Conservation (phyloP, 2,888 invertebrate genomes). For the Synanthedon vespiformis region DNA sequence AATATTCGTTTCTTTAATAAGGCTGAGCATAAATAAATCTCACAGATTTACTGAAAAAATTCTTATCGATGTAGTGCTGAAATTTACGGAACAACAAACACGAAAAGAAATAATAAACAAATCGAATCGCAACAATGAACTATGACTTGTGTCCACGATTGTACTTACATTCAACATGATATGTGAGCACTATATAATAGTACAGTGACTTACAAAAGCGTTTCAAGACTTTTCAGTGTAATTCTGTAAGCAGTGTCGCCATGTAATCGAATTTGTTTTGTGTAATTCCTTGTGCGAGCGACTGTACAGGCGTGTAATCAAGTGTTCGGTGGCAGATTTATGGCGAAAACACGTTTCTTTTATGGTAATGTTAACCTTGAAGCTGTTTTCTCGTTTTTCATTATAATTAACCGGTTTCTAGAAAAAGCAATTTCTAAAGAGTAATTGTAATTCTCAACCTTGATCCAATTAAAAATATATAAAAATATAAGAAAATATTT, state of each 20-base stretch:
- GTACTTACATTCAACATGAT: neutral
- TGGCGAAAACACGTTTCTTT: constrained; percentile 21
- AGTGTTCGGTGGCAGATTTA: constrained; percentile 26
- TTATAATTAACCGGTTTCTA: constrained; percentile 11
- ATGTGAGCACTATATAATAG: no score
- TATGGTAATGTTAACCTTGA: constrained; percentile 17
- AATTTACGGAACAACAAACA: neutral
- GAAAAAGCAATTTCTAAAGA: no score
- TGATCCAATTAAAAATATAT: no score
- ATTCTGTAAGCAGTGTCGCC: no score
- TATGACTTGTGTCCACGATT: neutral
- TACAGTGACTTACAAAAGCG: no score
- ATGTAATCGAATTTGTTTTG: neutral
- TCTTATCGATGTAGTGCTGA: neutral
- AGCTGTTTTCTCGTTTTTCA: constrained; percentile 10
- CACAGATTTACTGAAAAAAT: no score
- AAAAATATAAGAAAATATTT: no score
- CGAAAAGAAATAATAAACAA: neutral
- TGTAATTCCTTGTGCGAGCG: neutral
- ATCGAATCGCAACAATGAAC: neutral
- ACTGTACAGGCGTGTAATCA: constrained; percentile 19
- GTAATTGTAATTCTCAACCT: no score
- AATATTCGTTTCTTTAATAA: no score
- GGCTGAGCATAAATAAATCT: no score
- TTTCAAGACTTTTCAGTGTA: no score